Percentiles rank a stretch among this genome's conserved stretches.
These are phyloP conservation scores for Bradypodion ventrale DNA, from an alignment of 2,797 vertebrate species.

Conservation along the genomic window DNA sequence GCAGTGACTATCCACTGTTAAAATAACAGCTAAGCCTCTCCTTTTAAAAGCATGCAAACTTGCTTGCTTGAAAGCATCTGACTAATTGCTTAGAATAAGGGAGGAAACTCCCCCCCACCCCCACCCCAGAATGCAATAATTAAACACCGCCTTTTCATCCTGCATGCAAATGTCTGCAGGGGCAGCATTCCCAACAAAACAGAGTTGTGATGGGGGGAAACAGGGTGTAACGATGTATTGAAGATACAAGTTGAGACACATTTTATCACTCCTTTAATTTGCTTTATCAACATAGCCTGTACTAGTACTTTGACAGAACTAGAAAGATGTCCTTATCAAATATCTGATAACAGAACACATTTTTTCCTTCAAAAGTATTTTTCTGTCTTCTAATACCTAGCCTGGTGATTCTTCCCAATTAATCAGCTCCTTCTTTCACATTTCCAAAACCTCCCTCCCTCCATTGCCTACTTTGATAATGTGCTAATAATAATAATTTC, in stretches of 20 bases:
- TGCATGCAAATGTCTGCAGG: slow-evolving; percentile 5
- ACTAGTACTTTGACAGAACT: neutral
- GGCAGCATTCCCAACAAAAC: slow-evolving; percentile 51
- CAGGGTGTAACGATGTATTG: neutral
- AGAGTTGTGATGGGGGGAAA: slow-evolving; percentile 14
- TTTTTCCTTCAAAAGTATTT: neutral
- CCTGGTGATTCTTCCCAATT: neutral
- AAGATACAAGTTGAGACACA: slow-evolving; percentile 12
- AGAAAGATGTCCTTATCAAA: neutral
- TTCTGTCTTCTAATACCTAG: neutral
- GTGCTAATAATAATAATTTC: too few relatives aligned
- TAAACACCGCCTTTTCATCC: slow-evolving; percentile 37
- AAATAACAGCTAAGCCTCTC: too few relatives aligned
- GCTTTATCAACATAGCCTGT: neutral
- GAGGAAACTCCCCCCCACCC: neutral
- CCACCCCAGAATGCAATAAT: slow-evolving; percentile 13
- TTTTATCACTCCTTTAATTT: neutral
- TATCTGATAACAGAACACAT: neutral
- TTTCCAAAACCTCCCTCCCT: neutral
- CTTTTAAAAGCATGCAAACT: neutral
- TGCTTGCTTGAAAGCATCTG: neutral
- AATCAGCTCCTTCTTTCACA: neutral
- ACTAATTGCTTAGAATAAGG: neutral
- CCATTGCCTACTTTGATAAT: neutral
- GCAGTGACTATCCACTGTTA: too few relatives aligned